Evolutionary conservation across 2,888 invertebrate species (phyloP), one percentile per base, ranked within the genome.

Genomic region (Hydropsyche betteni): DNA sequence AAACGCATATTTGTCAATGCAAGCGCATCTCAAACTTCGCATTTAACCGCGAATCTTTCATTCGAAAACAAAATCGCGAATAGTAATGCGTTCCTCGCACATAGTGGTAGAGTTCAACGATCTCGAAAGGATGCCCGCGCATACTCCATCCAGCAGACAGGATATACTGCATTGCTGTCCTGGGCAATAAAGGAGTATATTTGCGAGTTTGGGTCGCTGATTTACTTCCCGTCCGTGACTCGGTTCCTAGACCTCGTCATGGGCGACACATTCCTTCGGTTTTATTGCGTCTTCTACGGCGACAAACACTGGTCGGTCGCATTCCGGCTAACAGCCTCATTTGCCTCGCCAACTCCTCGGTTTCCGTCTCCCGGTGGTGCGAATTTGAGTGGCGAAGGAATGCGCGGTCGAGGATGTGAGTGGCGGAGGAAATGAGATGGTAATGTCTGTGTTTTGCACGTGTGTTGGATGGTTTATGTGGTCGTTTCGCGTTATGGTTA

Each of bases 151-250:
- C 34, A 16, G 61, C 64, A n/a, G 64, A 64, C 64, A 64, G 64
- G 64, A 64, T 64, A 44, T 10, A 64, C 64, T 34, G 36, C 64
- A 36, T 64, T 36, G 64, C 36, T 36, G 64, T 64, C 64, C 8
- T n/a, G 36, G 10, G 64, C 36, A 64, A 64, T 61, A 61, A 64
- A 36, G 64, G 58, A 12, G 34, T 4, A 64, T 64, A 61, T 61
- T 61, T 36, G 36, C 64, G 36, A 64, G 64, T 36, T 64, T n/a
- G 36, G 36, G 36, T 64, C 34, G 34, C 64, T 5, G 64, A 64
- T 64, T 64, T 36, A 36, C 34, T 61, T 61, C 61, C 61, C 24
- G 61, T 61, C 16, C 33, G 33, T 33, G 61, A 61, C 16, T 33
- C 7, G 33, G 10, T 24, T 33, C 10, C 7, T 61, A 61, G 24